These are phyloP conservation scores for Neocrepidodera transversa DNA, from an alignment of 2,888 invertebrate species.

Conservation along the genomic window DNA sequence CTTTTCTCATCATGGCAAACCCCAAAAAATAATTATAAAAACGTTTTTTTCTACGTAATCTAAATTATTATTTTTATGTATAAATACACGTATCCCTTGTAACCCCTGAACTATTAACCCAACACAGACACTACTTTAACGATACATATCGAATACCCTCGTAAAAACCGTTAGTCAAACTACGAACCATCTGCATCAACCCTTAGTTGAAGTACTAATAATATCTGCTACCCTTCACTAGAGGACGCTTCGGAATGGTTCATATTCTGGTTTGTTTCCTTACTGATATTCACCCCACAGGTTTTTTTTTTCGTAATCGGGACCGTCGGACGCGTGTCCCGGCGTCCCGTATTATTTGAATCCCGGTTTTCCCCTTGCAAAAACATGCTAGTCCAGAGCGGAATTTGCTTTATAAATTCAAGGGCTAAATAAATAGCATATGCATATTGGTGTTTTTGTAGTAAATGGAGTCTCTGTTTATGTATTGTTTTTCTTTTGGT, in stretches of 20 bases:
- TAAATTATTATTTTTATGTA: no score
- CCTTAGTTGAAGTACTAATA: background rate
- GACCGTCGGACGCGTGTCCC: background rate
- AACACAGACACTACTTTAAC: no score
- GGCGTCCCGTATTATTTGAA: slow-evolving; percentile 18
- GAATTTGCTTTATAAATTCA: slow-evolving; percentile 21
- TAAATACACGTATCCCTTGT: no score
- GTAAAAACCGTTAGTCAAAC: background rate
- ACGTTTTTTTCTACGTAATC: no score
- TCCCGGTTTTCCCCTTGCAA: slow-evolving; percentile 23
- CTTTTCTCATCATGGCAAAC: no score
- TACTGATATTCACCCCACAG: slow-evolving; percentile 31
- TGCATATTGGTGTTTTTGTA: slow-evolving; percentile 28
- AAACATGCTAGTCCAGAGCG: slow-evolving; percentile 22
- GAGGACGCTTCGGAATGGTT: slow-evolving; percentile 21
- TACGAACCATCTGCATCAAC: slow-evolving; percentile 6
- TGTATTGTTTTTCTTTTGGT: slow-evolving; percentile 4
- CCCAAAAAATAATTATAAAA: no score
- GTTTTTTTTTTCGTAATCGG: slow-evolving; percentile 28
- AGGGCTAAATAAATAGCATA: slow-evolving; percentile 24
- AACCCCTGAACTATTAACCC: no score
- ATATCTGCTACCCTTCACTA: slow-evolving; percentile 23
- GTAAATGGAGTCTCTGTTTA: slow-evolving; percentile 21
- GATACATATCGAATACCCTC: no score
- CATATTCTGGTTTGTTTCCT: background rate